phyloP scores from a whole-genome alignment of 2,888 invertebrate species.

The Aporophyla nigra region DNA sequence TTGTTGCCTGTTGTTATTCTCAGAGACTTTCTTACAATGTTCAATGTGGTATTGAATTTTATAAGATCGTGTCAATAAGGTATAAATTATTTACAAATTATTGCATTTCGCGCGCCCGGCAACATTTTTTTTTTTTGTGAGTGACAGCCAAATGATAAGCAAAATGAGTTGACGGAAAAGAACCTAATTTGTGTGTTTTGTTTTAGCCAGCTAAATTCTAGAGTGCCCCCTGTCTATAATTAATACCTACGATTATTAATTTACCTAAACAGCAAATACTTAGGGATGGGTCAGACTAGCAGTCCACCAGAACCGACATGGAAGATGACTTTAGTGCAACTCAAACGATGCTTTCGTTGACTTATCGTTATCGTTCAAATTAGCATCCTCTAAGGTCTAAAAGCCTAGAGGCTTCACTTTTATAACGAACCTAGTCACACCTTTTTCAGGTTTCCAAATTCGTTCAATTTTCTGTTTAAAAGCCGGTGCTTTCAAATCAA shows the following conservation, averaged over 20 bases:
- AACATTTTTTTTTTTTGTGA: constrained; percentile 4
- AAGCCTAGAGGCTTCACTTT: neutral
- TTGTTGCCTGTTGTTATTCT: constrained; percentile 73
- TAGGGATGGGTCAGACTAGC: neutral
- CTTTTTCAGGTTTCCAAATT: neutral
- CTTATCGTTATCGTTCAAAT: neutral
- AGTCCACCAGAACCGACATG: neutral
- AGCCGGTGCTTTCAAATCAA: too few relatives aligned
- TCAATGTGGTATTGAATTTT: constrained; percentile 31
- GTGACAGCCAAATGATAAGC: neutral
- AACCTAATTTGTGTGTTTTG: neutral
- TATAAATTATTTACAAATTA: constrained; percentile 14
- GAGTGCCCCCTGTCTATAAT: neutral
- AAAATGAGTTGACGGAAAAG: neutral
- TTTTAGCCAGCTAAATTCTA: constrained; percentile 3
- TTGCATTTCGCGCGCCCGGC: neutral
- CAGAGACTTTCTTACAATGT: constrained; percentile 74
- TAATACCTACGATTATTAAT: neutral
- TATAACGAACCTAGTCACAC: neutral
- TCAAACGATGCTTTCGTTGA: neutral
- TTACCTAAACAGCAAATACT: neutral
- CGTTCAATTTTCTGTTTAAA: neutral
- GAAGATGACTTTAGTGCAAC: neutral
- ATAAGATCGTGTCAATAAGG: constrained; percentile 11
- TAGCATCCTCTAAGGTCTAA: neutral